These are phyloP conservation scores for Enoplolaimus lenunculus DNA, from an alignment of 2,888 invertebrate species.

Conservation along the genomic window DNA sequence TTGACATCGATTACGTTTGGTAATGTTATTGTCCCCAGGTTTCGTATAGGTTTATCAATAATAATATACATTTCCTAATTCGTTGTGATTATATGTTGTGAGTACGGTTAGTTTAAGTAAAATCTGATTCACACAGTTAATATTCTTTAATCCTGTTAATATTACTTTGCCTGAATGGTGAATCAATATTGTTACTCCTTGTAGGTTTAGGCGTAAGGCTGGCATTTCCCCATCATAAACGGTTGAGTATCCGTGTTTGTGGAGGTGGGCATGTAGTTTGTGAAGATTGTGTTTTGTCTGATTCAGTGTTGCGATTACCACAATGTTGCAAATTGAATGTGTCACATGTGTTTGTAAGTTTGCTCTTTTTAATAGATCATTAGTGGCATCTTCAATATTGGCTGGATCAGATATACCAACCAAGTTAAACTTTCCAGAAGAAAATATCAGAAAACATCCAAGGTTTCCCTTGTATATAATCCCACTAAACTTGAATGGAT, in stretches of 20 bases:
- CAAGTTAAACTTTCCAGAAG: no score
- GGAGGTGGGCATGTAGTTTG: background rate
- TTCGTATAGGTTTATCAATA: background rate
- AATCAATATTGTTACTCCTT: background rate
- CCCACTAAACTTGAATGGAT: no score
- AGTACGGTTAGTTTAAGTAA: background rate
- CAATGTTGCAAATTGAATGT: no score
- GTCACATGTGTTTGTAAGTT: no score
- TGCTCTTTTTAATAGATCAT: no score
- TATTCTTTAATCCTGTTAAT: background rate
- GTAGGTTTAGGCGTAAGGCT: background rate
- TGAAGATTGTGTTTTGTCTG: background rate
- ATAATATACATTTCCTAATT: background rate
- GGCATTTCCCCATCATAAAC: background rate
- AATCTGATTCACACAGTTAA: background rate
- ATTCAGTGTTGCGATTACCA: no score
- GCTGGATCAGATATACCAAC: no score
- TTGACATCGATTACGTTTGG: background rate
- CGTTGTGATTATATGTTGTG: background rate
- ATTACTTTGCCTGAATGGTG: background rate
- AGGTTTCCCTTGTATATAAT: no score
- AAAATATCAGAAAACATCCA: no score
- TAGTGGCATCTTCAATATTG: no score
- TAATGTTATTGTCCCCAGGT: background rate
- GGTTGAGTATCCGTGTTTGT: background rate